Conservation (phyloP, 2,797 vertebrate species). For the Lutra lutra region DNA sequence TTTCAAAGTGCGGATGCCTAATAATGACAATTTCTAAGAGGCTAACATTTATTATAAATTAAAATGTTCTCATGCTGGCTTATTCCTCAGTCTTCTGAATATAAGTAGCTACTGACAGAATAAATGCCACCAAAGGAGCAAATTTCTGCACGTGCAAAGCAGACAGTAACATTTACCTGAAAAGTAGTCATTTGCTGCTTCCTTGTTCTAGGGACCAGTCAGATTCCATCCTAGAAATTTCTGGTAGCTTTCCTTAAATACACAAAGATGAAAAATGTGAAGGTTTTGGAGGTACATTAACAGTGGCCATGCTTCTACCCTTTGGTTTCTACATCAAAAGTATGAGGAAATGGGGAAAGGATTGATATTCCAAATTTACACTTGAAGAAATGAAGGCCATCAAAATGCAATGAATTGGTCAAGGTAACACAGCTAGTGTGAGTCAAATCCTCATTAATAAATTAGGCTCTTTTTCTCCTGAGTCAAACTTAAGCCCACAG, state of each 20-base stretch:
- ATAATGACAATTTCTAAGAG: neutral
- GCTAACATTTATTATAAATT: neutral
- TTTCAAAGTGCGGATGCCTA: neutral
- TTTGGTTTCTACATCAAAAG: neutral
- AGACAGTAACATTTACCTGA: too few relatives aligned
- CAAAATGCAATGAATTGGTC: neutral
- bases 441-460: neutral
- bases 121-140: neutral
- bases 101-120: neutral
- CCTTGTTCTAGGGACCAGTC: neutral
- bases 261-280: neutral
- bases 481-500: neutral
- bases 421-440: neutral
- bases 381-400: neutral
- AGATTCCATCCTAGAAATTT: neutral
- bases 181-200: too few relatives aligned
- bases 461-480: neutral
- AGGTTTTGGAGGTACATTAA: neutral
- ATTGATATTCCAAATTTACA: neutral
- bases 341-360: neutral
- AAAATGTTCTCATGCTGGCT: neutral
- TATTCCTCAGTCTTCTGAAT: neutral
- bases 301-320: rapidly evolving
- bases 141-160: neutral
- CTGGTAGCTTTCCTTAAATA: neutral